phyloP scores from a whole-genome alignment of 2,797 vertebrate species.

The Sciurus carolinensis region DNA sequence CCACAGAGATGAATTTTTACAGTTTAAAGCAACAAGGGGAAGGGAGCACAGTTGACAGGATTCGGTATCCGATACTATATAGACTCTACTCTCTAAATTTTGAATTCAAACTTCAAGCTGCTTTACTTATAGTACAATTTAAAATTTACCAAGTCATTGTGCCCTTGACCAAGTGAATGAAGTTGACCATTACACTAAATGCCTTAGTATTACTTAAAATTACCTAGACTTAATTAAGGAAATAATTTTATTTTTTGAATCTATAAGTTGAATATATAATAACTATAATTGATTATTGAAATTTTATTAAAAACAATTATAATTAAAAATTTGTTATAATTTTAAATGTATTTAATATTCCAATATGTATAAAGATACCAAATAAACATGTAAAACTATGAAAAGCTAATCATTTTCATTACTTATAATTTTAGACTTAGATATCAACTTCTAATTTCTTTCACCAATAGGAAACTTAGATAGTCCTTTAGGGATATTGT shows the following conservation, averaged over 20 bases:
- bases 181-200: not conserved
- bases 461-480: not conserved
- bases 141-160: conserved; percentile 48
- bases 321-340: conserved; percentile 33
- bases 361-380: conserved; percentile 62
- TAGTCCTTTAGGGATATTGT: not conserved
- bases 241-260: conserved; percentile 62
- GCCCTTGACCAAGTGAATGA: conserved; percentile 17
- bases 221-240: not conserved
- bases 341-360: conserved; percentile 61
- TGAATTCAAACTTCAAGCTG: conserved; percentile 7
- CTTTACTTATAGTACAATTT: conserved; percentile 43
- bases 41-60: not conserved
- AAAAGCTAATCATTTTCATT: not conserved
- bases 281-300: not conserved
- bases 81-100: not conserved
- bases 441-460: conserved; percentile 46
- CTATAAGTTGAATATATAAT: conserved; percentile 43
- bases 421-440: conserved; percentile 37
- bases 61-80: not conserved
- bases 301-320: not conserved
- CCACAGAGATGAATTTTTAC: not conserved
- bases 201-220: conserved; percentile 47
- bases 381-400: conserved; percentile 4
- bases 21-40: not conserved